phyloP scores from a whole-genome alignment of 1,140 invertebrate species.

The Zaprionus ghesquierei region DNA sequence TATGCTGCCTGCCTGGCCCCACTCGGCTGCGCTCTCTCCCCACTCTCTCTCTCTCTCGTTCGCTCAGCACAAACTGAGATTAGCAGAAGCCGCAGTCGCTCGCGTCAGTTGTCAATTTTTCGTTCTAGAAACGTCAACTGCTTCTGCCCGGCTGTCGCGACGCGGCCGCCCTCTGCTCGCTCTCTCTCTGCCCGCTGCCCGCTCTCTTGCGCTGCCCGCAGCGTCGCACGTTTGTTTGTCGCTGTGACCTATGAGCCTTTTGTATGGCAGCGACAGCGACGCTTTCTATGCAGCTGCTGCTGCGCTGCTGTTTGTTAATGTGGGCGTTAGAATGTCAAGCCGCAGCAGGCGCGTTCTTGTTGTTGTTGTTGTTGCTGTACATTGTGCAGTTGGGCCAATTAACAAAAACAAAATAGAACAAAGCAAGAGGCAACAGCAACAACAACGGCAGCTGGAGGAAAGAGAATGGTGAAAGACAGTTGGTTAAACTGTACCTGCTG shows the following conservation, averaged over 20 bases:
- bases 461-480: conserved; percentile 12
- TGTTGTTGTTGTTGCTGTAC: background rate
- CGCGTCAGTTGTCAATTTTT: conserved; percentile 43
- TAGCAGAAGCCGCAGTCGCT: conserved; percentile 8
- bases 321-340: conserved; percentile 49
- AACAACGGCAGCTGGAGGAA: background rate
- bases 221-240: conserved; percentile 3
- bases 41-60: background rate
- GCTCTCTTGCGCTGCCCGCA: background rate
- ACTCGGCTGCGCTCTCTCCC: background rate
- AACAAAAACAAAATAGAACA: conserved; percentile 14
- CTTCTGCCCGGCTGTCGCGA: too few species aligned
- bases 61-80: conserved; percentile 11
- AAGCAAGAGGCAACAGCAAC: background rate
- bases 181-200: conserved; percentile 3
- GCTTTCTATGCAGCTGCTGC: conserved; percentile 25
- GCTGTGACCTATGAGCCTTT: conserved; percentile 67
- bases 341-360: background rate
- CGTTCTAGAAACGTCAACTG: conserved; percentile 70
- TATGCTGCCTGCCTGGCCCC: background rate
- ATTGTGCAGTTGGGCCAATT: conserved; percentile 30
- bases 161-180: too few species aligned
- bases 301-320: conserved; percentile 14
- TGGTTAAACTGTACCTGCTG: conserved; percentile 48
- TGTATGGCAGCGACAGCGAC: conserved; percentile 6